These are phyloP conservation scores for Drosophila baimaii DNA, from an alignment of 1,140 invertebrate genomes.

Conservation along the genomic window DNA sequence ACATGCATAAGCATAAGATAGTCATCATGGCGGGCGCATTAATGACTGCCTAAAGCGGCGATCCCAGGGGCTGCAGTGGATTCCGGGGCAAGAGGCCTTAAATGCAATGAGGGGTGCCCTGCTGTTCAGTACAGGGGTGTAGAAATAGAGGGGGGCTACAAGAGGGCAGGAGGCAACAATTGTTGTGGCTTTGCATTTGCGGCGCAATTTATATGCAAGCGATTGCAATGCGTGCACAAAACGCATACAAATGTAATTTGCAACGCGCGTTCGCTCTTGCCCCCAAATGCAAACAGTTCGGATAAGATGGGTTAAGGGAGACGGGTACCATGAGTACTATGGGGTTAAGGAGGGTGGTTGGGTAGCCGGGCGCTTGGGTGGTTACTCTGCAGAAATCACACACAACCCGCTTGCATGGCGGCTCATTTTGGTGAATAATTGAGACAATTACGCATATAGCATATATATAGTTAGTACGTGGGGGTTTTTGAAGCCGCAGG, in stretches of 20 bases:
- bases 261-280: constrained; percentile 56
- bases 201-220: constrained; percentile 80
- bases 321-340: not conserved
- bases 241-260: constrained; percentile 82
- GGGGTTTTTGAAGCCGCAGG: not conserved
- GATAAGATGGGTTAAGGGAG: constrained; percentile 24
- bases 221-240: constrained; percentile 81
- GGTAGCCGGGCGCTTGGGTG: not conserved
- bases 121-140: not conserved
- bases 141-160: not conserved
- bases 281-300: constrained; percentile 67
- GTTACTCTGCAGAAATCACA: constrained; percentile 64
- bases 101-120: not conserved
- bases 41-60: constrained; percentile 61
- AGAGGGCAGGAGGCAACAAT: constrained; percentile 46
- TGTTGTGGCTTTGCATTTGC: constrained; percentile 81
- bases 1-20: constrained; percentile 77
- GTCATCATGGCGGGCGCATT: constrained; percentile 75
- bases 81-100: not conserved
- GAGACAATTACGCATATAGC: constrained; percentile 78
- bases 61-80: constrained; percentile 8
- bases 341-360: constrained; percentile 24
- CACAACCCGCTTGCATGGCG: constrained; percentile 57
- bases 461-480: constrained; percentile 38
- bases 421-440: constrained; percentile 82